Conservation (phyloP, 2,888 invertebrate genomes). For the Ichneumon xanthorius region DNA sequence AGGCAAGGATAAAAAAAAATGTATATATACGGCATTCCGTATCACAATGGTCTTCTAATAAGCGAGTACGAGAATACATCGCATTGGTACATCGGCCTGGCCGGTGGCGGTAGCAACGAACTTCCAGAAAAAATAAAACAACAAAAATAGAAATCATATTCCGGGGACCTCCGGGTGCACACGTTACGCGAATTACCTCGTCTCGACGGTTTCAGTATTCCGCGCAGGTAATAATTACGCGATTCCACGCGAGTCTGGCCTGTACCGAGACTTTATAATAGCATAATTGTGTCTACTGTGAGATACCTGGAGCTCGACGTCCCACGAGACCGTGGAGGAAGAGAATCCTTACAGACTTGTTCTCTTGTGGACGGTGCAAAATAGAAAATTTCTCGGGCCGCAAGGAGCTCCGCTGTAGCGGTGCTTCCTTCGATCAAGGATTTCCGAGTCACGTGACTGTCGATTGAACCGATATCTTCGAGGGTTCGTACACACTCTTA, state of each 20-base stretch:
- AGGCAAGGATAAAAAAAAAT: background rate
- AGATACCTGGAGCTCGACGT: constrained; percentile 46
- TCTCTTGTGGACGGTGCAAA: constrained; percentile 15
- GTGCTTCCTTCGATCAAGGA: constrained; percentile 21
- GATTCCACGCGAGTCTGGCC: constrained; percentile 53
- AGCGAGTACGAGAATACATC: background rate
- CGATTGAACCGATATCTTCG: background rate
- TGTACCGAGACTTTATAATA: constrained; percentile 52
- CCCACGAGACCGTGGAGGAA: constrained; percentile 47
- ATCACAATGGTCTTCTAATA: constrained; percentile 40
- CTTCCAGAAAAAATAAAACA: constrained; percentile 47
- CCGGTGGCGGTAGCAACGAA: constrained; percentile 33
- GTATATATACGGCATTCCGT: background rate
- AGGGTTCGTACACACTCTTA: constrained; percentile 14
- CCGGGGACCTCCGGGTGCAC: constrained; percentile 23
- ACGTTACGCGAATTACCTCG: constrained; percentile 51
- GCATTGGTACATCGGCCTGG: constrained; percentile 29
- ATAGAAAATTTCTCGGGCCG: constrained; percentile 32
- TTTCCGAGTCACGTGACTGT: constrained; percentile 28
- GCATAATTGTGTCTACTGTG: constrained; percentile 64
- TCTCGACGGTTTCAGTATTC: constrained; percentile 39
- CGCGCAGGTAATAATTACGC: constrained; percentile 58
- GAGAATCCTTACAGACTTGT: constrained; percentile 18
- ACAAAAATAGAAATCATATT: constrained; percentile 55
- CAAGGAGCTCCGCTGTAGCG: background rate